Conservation (phyloP, 2,113 vertebrate species). For the Philantomba maxwellii region DNA sequence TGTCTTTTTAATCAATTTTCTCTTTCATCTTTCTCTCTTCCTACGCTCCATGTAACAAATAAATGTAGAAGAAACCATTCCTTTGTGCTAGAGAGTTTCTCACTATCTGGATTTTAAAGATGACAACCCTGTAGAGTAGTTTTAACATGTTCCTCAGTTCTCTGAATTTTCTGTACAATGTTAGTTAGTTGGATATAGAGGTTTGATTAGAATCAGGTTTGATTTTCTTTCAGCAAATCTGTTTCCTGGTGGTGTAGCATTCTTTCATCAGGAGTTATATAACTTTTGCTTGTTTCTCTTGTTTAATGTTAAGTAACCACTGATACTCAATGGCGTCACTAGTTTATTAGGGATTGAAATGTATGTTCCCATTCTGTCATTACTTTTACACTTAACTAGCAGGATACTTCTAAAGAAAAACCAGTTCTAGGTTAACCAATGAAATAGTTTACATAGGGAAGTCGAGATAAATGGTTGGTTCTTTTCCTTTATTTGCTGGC, state of each 20-base stretch:
- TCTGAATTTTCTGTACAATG: not conserved
- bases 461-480: not conserved
- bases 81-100: not conserved
- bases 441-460: not conserved
- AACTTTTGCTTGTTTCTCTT: not conserved
- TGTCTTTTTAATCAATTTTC: not conserved
- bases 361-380: not conserved
- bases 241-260: not conserved
- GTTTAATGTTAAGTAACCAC: not conserved
- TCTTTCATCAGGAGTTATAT: not conserved
- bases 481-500: not conserved
- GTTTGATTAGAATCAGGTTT: not conserved
- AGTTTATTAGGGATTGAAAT: not conserved
- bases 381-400: not conserved
- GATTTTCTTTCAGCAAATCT: slow-evolving; percentile 5
- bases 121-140: not conserved
- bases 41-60: not conserved
- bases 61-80: not conserved
- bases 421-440: not conserved
- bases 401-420: not conserved
- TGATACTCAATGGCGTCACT: not conserved
- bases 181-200: not conserved
- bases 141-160: not conserved
- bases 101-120: not conserved
- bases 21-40: not conserved